Evolutionary conservation across 2,797 vertebrate genomes (phyloP).

Genomic region (Heteromormyrus szaboi): DNA sequence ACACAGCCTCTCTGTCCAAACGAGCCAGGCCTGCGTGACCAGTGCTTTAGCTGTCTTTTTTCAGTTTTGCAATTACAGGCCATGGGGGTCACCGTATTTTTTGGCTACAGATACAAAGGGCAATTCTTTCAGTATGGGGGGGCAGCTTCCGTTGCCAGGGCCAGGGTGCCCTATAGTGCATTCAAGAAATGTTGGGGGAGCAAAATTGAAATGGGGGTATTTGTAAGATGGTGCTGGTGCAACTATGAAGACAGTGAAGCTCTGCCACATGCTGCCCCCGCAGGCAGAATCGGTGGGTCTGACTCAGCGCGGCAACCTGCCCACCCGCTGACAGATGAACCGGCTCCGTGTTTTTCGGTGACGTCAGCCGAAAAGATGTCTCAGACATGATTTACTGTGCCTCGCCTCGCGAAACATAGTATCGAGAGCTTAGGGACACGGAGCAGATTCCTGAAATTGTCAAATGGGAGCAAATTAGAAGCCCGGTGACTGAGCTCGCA

Average conservation of each 20-base stretch:
- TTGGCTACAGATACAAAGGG: background rate
- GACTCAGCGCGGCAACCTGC: background rate
- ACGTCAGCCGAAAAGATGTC: background rate
- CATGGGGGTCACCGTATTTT: background rate
- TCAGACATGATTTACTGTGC: constrained; percentile 1
- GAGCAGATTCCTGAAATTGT: background rate
- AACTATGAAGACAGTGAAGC: background rate
- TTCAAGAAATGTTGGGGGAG: background rate
- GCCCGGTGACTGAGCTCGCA: background rate
- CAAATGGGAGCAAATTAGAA: background rate
- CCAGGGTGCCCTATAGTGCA: background rate
- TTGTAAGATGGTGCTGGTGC: background rate
- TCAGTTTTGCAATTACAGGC: background rate
- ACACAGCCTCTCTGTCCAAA: background rate
- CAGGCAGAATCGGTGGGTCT: background rate
- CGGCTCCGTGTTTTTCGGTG: background rate
- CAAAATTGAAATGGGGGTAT: background rate
- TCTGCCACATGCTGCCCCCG: background rate
- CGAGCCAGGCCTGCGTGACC: background rate
- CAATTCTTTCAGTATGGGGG: background rate
- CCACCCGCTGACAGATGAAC: background rate
- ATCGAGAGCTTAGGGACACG: background rate
- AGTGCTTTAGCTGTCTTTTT: background rate
- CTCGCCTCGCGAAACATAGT: background rate
- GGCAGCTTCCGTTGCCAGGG: background rate